Evolutionary conservation across 2,113 vertebrate genomes (phyloP), one percentile per base, ranked within the genome.

Genomic region (Fulica atra): DNA sequence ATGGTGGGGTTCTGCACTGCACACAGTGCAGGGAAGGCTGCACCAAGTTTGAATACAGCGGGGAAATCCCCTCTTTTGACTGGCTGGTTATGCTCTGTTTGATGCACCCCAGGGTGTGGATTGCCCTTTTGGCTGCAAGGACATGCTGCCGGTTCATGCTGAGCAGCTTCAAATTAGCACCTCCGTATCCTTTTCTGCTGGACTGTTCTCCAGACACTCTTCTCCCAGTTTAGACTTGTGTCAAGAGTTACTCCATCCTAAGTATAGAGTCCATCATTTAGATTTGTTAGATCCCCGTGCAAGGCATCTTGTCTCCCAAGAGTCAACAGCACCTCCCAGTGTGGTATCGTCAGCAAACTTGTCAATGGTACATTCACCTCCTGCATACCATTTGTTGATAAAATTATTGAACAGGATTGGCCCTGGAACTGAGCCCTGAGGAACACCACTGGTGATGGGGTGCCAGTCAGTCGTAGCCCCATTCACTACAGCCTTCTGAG

Each of bases 181-280:
- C 4, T 2, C 2, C n/a, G 51, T 28, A 31, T 7, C 12, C 26
- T 20, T 70, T 36, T 60, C 69, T 51, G 50, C 33, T 69, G 38
- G 16, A 14, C 25, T 61, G 44, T 6, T 69, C 19, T 61, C 31
- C 25, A 60, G 38, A 3, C 25, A 51, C 7, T 36, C 19, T 16
- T 73, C 36, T 24, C 7, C 4, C 19, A 31, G 0, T 35, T 51
- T 50, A 46, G 11, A 35, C 7, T 13, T 44, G 7, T 13, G 20
- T 9, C 54, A 1, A 1, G 12, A 2, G 2, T 25, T 31, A 13
- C 28, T 44, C n/a, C 1, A 4, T 35, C 36, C 24, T 4, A 63
- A 13, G 6, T 54, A 23, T 6, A 71, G 23, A 81, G 19, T 57
- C 17, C 3, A 1, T 16, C 16, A 90, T 31, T 38, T 72, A 10